These are phyloP conservation scores for Heliothis peltigera DNA, from an alignment of 2,888 invertebrate species.

Conservation along the genomic window DNA sequence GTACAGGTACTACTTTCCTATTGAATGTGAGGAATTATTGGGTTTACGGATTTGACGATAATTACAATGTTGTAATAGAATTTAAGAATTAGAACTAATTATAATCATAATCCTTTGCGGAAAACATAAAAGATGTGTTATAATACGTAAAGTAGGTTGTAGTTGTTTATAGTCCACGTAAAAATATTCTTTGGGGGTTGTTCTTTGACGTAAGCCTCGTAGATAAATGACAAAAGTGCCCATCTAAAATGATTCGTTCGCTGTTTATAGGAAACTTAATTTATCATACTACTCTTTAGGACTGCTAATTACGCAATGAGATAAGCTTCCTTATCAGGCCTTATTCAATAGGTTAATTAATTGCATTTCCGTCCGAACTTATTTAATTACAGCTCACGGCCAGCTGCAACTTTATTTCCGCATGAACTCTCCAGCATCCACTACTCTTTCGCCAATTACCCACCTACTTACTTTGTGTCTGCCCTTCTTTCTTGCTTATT, in stretches of 20 bases:
- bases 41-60: too few relatives aligned
- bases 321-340: constrained; percentile 36
- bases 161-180: too few relatives aligned
- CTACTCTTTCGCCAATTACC: constrained; percentile 75
- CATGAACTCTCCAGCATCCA: constrained; percentile 68
- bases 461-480: constrained; percentile 62
- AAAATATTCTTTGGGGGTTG: too few relatives aligned
- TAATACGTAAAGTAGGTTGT: too few relatives aligned
- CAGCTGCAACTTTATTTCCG: constrained; percentile 72
- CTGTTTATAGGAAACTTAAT: constrained; percentile 8
- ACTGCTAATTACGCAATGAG: constrained; percentile 13
- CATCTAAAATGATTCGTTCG: too few relatives aligned
- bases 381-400: constrained; percentile 68
- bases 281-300: constrained; percentile 10
- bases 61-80: too few relatives aligned
- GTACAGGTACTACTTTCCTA: constrained; percentile 1
- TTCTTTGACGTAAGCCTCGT: too few relatives aligned
- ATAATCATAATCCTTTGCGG: too few relatives aligned
- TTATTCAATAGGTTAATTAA: constrained; percentile 66
- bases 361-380: constrained; percentile 67
- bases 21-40: neutral
- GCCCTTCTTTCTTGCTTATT: constrained; percentile 52
- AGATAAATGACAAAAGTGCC: too few relatives aligned
- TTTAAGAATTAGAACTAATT: too few relatives aligned
- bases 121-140: too few relatives aligned